Evolutionary conservation across 2,113 vertebrate species (phyloP), one percentile per base, ranked within the genome.

Genomic region (Laterallus jamaicensis): DNA sequence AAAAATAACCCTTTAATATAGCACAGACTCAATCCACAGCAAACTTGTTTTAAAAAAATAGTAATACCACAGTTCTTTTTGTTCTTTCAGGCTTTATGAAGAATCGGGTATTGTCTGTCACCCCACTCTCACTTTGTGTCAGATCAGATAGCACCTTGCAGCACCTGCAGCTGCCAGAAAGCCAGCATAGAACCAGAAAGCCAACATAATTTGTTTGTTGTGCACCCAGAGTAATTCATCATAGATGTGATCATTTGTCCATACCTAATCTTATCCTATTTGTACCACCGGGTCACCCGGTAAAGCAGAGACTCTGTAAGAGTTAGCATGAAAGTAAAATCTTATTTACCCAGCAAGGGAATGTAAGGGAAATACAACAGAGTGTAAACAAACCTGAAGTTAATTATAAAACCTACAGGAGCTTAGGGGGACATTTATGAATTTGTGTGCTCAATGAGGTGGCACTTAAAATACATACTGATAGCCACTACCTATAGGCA

Each of bases 121-220:
- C 25, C 42, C 14, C 50, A 32, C 32, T 80, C 21, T 75, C 80
- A 67, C 14, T 84, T 68, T 60, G 29, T 76, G 69, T 62, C 81
- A 89, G 21, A 87, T 60, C 64, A 66, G 58, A 83, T 28, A 86
- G 58, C 37, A 93, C 63, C 79, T 64, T 84, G 47, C 56, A 92
- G 77, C 54, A 67, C 19, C 71, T 90, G 37, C 52, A 84, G 54
- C 17, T 82, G 66, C 54, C 81, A 68, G 52, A 93, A 92, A 89
- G 15, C 32, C 66, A 22, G 3, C 39, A 76, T 0, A 86, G 25
- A 76, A 71, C 69, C 35, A 89, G 19, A 95, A 89, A 89, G 81
- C 88, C 77, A 95, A 91, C 62, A 91, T 22, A 5, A 56, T 87
- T 52, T 91, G 49, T 94, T 95, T 92, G 42, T 79, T 95, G 62